Percentiles rank a stretch among this genome's conserved stretches.
These are phyloP conservation scores for Malachius bipustulatus DNA, from an alignment of 2,888 invertebrate species.

Conservation along the genomic window DNA sequence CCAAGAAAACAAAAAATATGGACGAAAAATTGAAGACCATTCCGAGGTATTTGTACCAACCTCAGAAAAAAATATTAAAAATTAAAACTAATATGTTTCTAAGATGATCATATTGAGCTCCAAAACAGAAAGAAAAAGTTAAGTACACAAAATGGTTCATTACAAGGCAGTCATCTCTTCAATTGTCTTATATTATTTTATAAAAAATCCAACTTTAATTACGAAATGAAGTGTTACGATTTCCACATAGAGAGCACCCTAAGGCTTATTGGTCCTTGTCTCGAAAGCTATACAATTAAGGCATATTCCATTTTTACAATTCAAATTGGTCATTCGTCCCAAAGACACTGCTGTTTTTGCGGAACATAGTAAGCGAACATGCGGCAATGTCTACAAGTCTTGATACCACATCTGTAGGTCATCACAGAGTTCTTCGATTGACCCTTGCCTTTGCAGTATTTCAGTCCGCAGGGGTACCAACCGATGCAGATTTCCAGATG, in stretches of 20 bases:
- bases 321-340: slow-evolving; percentile 55
- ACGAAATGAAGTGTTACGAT: no score
- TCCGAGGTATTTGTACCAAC: no score
- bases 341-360: slow-evolving; percentile 70
- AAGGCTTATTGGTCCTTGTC: slow-evolving; percentile 36
- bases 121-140: no score
- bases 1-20: no score
- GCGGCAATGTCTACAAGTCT: slow-evolving; percentile 85
- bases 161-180: no score
- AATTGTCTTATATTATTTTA: no score
- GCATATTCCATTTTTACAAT: slow-evolving; percentile 19
- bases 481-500: slow-evolving; percentile 81
- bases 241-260: slow-evolving; percentile 12
- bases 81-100: no score
- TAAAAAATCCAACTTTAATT: no score
- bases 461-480: slow-evolving; percentile 93
- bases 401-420: slow-evolving; percentile 86
- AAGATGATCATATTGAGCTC: no score
- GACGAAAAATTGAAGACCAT: no score
- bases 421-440: slow-evolving; percentile 47
- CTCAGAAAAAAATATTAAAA: no score
- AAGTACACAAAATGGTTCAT: no score
- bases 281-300: slow-evolving; percentile 17
- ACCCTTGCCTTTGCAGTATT: slow-evolving; percentile 66
- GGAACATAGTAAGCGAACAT: slow-evolving; percentile 76